Conservation (phyloP, 1,140 invertebrate species). For the Diploscapter pachys region DNA sequence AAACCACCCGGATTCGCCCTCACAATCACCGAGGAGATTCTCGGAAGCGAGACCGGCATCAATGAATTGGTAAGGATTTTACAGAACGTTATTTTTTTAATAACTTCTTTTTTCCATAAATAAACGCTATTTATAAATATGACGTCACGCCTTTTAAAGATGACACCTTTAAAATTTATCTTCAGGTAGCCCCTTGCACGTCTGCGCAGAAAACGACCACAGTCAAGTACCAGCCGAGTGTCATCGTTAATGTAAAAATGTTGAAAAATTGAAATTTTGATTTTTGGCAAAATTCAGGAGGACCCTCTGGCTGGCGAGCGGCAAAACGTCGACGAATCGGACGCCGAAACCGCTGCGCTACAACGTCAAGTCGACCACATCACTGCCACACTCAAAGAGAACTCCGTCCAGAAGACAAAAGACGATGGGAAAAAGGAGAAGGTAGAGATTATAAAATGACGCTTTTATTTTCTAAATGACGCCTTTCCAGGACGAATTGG, state of each 20-base stretch:
- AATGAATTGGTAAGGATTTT: too few relatives aligned
- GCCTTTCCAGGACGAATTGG: conserved; percentile 12
- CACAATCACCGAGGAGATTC: conserved; percentile 12
- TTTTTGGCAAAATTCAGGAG: conserved; percentile 13
- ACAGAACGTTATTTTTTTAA: not conserved
- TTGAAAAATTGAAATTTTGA: not conserved
- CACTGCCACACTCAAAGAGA: too few relatives aligned
- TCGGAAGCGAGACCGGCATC: not conserved
- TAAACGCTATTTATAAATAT: too few relatives aligned
- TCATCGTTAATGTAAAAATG: conserved; percentile 21
- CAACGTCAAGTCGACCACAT: too few relatives aligned
- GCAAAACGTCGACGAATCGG: too few relatives aligned
- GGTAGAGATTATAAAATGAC: not conserved
- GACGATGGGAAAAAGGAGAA: not conserved
- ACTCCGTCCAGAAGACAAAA: not conserved
- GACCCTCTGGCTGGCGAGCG: conserved; percentile 6
- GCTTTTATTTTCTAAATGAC: not conserved
- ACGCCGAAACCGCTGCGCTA: too few relatives aligned
- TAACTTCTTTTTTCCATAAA: not conserved
- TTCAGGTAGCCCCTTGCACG: not conserved
- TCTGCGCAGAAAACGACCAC: not conserved
- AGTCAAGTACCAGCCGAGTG: not conserved
- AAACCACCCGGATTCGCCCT: conserved; percentile 19
- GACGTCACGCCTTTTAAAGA: not conserved
- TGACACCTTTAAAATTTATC: not conserved